phyloP scores from a whole-genome alignment of 1,140 invertebrate species.

The Hirudo medicinalis region DNA sequence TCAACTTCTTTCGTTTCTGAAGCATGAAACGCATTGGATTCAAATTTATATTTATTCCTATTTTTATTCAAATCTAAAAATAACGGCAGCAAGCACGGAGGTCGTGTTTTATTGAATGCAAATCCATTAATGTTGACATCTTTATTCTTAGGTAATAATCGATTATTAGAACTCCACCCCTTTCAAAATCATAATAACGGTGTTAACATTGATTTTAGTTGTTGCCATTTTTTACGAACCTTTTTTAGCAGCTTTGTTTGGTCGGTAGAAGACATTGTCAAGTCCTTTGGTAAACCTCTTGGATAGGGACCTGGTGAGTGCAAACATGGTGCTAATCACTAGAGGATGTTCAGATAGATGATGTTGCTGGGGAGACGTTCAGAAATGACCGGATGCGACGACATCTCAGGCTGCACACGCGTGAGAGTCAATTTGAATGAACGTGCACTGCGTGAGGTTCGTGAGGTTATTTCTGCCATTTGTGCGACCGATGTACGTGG shows the following conservation, averaged over 20 bases:
- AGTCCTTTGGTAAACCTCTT: slow-evolving; percentile 9
- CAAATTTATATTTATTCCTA: neutral
- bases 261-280: slow-evolving; percentile 14
- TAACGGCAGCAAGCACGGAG: neutral
- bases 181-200: too few relatives aligned
- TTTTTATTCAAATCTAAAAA: neutral
- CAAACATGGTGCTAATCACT: slow-evolving; percentile 3
- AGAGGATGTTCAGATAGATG: too few relatives aligned
- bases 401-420: too few relatives aligned
- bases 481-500: too few relatives aligned
- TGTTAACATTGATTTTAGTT: neutral
- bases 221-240: neutral
- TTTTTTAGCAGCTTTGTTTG: slow-evolving; percentile 11
- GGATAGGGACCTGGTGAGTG: slow-evolving; percentile 7
- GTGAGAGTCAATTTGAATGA: too few relatives aligned
- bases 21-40: neutral
- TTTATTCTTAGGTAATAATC: too few relatives aligned
- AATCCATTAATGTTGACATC: neutral
- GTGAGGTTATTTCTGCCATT: too few relatives aligned
- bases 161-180: too few relatives aligned
- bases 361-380: too few relatives aligned
- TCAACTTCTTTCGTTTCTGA: slow-evolving; percentile 23
- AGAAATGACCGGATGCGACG: too few relatives aligned
- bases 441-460: too few relatives aligned
- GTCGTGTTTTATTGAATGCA: neutral